phyloP scores from a whole-genome alignment of 2,113 vertebrate species.

The Xiphias gladius region DNA sequence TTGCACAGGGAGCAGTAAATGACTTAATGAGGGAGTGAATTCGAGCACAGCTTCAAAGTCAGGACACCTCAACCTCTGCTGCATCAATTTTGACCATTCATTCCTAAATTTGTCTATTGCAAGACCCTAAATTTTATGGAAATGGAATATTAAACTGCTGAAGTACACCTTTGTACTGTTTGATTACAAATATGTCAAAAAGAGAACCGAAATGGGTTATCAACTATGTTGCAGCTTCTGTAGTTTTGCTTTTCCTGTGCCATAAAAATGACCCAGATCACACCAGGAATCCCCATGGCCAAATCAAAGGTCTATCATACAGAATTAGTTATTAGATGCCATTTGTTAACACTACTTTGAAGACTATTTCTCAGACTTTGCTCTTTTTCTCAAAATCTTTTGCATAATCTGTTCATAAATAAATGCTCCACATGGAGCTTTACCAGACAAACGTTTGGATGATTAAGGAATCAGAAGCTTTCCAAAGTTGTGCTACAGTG shows the following conservation, averaged over 20 bases:
- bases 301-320: no score
- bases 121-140: background rate
- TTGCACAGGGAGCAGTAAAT: background rate
- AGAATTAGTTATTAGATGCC: background rate
- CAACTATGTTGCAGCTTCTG: background rate
- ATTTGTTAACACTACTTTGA: background rate
- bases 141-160: background rate
- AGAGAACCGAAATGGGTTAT: no score
- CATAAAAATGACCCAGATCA: background rate
- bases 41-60: background rate
- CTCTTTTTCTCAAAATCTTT: background rate
- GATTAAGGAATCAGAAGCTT: background rate
- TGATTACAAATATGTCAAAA: background rate
- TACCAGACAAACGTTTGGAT: background rate
- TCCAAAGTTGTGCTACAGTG: background rate
- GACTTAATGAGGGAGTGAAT: background rate
- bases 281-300: background rate
- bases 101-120: background rate
- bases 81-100: background rate
- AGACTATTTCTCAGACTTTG: background rate
- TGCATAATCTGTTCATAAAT: background rate
- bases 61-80: background rate
- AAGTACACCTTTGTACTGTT: background rate
- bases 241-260: background rate
- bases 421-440: no score